phyloP scores from a whole-genome alignment of 2,797 vertebrate genomes.

The Poecilia picta region DNA sequence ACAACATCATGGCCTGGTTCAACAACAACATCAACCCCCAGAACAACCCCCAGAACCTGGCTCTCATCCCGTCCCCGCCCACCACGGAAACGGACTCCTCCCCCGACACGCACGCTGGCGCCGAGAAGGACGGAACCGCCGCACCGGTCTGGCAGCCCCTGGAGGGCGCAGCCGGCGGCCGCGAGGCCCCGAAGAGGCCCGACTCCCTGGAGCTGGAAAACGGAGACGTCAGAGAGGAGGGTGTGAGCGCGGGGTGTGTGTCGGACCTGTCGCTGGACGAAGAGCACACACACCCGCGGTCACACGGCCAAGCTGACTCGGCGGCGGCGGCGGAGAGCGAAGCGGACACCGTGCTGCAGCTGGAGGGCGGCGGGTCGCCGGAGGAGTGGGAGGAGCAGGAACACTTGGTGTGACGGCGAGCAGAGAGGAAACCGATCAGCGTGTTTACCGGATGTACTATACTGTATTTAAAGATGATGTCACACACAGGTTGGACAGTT shows the following conservation, averaged over 20 bases:
- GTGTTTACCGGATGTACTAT: constrained; percentile 69
- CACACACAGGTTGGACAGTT: constrained; percentile 49
- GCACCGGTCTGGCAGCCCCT: constrained; percentile 67
- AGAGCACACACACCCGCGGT: constrained; percentile 59
- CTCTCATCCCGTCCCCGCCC: constrained; percentile 80
- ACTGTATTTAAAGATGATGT: constrained; percentile 74
- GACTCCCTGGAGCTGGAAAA: constrained; percentile 63
- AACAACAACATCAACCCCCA: constrained; percentile 97
- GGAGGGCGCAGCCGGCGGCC: constrained; percentile 51
- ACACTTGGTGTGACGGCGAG: constrained; percentile 88
- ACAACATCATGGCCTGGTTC: constrained; percentile 99
- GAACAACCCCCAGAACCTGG: constrained; percentile 93
- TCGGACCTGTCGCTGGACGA: constrained; percentile 73
- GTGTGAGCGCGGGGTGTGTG: constrained; percentile 54
- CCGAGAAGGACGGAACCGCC: constrained; percentile 43
- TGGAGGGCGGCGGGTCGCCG: constrained; percentile 79
- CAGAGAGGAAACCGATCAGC: constrained; percentile 7
- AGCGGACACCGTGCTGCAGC: constrained; percentile 63
- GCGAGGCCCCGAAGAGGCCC: constrained; percentile 47
- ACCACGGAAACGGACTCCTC: constrained; percentile 77
- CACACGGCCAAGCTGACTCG: constrained; percentile 51
- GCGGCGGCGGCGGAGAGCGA: constrained; percentile 47
- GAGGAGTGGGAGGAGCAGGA: constrained; percentile 92
- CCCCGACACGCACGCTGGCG: constrained; percentile 68
- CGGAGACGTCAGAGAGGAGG: constrained; percentile 38